Evolutionary conservation across 1,140 invertebrate genomes (phyloP).

Genomic region (Oreohelix idahoensis): DNA sequence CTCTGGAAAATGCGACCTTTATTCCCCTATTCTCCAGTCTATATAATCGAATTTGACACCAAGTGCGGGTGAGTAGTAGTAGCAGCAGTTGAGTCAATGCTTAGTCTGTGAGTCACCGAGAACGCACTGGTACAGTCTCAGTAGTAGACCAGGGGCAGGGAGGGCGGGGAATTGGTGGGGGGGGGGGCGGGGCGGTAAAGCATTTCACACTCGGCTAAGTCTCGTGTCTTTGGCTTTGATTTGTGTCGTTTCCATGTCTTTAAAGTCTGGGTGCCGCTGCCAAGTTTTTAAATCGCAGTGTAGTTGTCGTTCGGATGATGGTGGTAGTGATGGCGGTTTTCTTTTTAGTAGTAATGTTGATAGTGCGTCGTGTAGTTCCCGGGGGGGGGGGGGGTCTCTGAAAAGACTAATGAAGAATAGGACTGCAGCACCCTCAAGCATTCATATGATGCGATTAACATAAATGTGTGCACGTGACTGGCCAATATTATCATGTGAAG

Average conservation of each 20-base stretch:
- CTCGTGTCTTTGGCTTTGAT: not conserved
- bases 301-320: too few species aligned
- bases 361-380: too few species aligned
- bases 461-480: too few species aligned
- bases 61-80: not conserved
- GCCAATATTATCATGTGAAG: too few species aligned
- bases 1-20: not conserved
- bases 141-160: not conserved
- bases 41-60: slow-evolving; percentile 31
- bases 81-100: not conserved
- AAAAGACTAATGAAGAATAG: too few species aligned
- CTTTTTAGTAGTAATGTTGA: too few species aligned
- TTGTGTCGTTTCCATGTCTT: not conserved
- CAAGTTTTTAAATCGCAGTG: too few species aligned
- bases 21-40: not conserved
- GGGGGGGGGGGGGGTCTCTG: too few species aligned
- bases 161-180: not conserved
- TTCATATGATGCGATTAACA: too few species aligned
- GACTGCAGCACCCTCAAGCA: too few species aligned
- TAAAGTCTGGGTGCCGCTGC: too few species aligned
- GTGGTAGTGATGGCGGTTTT: too few species aligned
- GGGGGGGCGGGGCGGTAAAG: not conserved
- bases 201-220: not conserved
- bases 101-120: slow-evolving; percentile 8
- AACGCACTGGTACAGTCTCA: not conserved